A percentile compares a stretch with the other conserved stretches of the same genome.
These are phyloP conservation scores for Eilema griseolum DNA, from an alignment of 2,888 invertebrate species.

Conservation along the genomic window DNA sequence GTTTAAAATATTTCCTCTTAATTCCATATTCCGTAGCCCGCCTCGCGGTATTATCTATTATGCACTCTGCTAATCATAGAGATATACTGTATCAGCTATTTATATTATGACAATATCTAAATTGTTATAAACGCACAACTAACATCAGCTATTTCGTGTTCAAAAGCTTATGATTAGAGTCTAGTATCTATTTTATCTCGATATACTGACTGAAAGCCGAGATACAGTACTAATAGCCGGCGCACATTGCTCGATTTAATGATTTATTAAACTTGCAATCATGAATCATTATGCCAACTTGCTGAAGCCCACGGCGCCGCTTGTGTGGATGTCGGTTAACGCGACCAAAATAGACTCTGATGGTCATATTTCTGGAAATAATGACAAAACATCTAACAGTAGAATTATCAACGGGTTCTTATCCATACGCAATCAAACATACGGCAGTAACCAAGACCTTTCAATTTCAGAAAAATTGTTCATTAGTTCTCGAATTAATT, in stretches of 20 bases:
- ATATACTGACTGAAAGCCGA: not conserved
- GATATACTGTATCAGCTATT: slow-evolving; percentile 1
- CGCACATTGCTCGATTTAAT: not conserved
- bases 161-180: slow-evolving; percentile 1
- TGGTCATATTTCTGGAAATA: too few species aligned
- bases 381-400: too few species aligned
- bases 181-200: slow-evolving; percentile 1
- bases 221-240: not conserved
- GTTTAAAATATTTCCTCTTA: too few species aligned
- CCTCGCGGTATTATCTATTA: not conserved
- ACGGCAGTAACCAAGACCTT: too few species aligned
- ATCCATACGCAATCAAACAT: too few species aligned
- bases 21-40: too few species aligned
- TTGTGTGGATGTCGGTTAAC: too few species aligned
- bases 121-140: not conserved
- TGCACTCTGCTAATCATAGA: not conserved
- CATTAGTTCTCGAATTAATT: too few species aligned
- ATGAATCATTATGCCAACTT: not conserved
- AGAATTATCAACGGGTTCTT: too few species aligned
- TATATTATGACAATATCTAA: not conserved
- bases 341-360: too few species aligned
- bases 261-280: too few species aligned
- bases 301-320: not conserved
- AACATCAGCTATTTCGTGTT: not conserved
- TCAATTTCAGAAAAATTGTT: too few species aligned